Evolutionary conservation across 2,888 invertebrate genomes (phyloP).

Genomic region (Polymixis flavicincta): DNA sequence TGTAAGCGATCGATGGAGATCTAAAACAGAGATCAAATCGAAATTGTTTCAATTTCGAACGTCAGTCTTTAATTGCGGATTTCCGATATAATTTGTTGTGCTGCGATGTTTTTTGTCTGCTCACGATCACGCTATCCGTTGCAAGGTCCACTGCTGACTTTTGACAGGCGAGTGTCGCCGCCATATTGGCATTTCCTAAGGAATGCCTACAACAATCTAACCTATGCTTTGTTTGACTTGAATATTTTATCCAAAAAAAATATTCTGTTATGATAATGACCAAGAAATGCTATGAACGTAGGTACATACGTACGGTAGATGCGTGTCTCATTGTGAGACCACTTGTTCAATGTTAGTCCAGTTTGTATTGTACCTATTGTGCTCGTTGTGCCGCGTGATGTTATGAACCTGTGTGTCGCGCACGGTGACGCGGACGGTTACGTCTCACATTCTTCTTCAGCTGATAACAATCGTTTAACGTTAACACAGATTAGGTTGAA

Average conservation of each 20-base stretch:
- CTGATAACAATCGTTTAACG: constrained; percentile 40
- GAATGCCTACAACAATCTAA: constrained; percentile 66
- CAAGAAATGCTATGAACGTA: constrained; percentile 22
- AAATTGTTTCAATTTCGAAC: constrained; percentile 39
- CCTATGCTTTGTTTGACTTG: constrained; percentile 18
- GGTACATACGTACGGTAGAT: constrained; percentile 41
- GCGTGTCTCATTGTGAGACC: constrained; percentile 55
- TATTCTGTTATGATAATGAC: constrained; percentile 25
- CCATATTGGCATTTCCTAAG: constrained; percentile 71
- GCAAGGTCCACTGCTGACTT: constrained; percentile 76
- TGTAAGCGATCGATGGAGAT: constrained; percentile 21
- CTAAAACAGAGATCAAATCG: constrained; percentile 70
- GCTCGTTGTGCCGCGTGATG: constrained; percentile 55
- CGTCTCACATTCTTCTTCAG: constrained; percentile 44
- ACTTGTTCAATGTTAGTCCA: constrained; percentile 68
- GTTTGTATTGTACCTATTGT: constrained; percentile 63
- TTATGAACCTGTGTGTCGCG: constrained; percentile 43
- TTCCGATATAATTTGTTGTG: constrained; percentile 75
- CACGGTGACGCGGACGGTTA: constrained; percentile 55
- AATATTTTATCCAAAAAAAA: constrained; percentile 19
- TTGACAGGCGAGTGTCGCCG: constrained; percentile 60
- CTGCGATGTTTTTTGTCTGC: constrained; percentile 69
- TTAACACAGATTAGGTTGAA: constrained; percentile 33
- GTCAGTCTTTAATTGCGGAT: constrained; percentile 73
- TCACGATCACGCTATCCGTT: constrained; percentile 70